Evolutionary conservation across 2,888 invertebrate genomes (phyloP).

Genomic region (Tetanocera ferruginea): DNA sequence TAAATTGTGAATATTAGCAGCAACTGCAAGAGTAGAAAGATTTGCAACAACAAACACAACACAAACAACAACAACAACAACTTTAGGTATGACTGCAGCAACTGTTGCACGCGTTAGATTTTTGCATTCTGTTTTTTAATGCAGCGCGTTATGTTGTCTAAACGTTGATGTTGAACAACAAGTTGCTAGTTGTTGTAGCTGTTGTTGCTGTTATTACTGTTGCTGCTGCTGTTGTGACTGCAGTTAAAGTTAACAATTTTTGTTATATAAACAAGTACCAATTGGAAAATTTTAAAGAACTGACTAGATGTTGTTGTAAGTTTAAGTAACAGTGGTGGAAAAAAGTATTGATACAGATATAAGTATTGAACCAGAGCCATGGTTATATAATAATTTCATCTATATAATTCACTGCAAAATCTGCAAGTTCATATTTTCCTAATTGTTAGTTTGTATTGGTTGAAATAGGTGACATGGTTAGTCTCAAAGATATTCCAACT

Average conservation of each 20-base stretch:
- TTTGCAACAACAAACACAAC: background rate
- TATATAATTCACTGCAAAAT: too few species aligned
- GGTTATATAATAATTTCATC: too few species aligned
- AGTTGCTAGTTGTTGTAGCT: slow-evolving; percentile 16
- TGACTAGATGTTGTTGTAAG: background rate
- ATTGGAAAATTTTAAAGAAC: slow-evolving; percentile 4
- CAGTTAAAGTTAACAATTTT: slow-evolving; percentile 12
- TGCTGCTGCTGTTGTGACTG: slow-evolving; percentile 22
- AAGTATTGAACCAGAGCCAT: too few species aligned
- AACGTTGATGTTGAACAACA: slow-evolving; percentile 27
- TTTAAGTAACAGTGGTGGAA: background rate
- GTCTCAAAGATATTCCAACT: too few species aligned
- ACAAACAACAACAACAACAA: slow-evolving; percentile 37
- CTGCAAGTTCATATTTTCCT: too few species aligned
- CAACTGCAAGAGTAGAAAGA: slow-evolving; percentile 34
- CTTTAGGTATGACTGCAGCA: background rate
- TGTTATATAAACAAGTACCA: slow-evolving; percentile 11
- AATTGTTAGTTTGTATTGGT: too few species aligned
- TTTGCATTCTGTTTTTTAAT: background rate
- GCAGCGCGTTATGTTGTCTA: background rate
- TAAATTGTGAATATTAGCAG: slow-evolving; percentile 60
- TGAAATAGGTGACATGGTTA: too few species aligned
- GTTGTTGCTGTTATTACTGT: slow-evolving; percentile 12
- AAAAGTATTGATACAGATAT: background rate
- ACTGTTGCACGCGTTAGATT: background rate